phyloP scores from a whole-genome alignment of 1,140 invertebrate species.

The Drosophila leontia region DNA sequence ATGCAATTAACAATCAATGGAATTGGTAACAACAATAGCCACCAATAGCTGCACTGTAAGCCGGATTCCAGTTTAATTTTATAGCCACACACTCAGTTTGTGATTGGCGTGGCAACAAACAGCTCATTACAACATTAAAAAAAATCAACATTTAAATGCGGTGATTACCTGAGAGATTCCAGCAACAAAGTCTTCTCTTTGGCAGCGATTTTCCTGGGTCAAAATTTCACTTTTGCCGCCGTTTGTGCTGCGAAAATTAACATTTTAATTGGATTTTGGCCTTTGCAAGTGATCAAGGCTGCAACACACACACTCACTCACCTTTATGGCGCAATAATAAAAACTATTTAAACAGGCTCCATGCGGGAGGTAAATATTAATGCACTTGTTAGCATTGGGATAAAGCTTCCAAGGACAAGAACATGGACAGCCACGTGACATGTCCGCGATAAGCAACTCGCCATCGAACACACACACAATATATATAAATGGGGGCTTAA shows the following conservation, averaged over 20 bases:
- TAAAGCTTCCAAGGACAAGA: conserved; percentile 22
- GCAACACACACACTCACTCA: background rate
- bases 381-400: conserved; percentile 40
- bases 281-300: conserved; percentile 37
- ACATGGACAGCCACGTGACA: conserved; percentile 13
- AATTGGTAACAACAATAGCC: conserved; percentile 16
- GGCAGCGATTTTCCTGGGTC: conserved; percentile 3
- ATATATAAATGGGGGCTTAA: conserved; percentile 25
- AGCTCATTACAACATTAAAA: conserved; percentile 25
- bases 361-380: conserved; percentile 38
- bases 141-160: conserved; percentile 11
- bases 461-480: conserved; percentile 11
- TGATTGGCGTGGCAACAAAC: conserved; percentile 20
- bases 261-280: conserved; percentile 46
- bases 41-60: conserved; percentile 1
- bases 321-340: conserved; percentile 19
- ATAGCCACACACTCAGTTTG: conserved; percentile 1
- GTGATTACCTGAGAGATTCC: conserved; percentile 13
- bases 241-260: conserved; percentile 35
- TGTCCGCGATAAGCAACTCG: conserved; percentile 37
- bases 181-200: conserved; percentile 3
- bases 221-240: background rate
- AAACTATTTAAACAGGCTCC: conserved; percentile 29
- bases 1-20: conserved; percentile 28
- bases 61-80: conserved; percentile 24